Evolutionary conservation across 2,888 invertebrate genomes (phyloP).

Genomic region (Meteorus cinctellus): DNA sequence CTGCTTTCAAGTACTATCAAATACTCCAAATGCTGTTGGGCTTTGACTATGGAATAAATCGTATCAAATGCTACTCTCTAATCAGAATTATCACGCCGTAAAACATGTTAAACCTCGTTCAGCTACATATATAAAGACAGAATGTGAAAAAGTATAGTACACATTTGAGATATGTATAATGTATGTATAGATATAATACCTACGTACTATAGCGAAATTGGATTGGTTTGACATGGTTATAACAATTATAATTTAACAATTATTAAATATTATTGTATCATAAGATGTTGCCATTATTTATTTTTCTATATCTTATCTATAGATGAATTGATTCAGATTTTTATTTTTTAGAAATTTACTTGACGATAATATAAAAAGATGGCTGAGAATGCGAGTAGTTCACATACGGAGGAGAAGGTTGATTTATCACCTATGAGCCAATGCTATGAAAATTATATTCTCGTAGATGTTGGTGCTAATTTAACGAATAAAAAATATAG

Average conservation of each 20-base stretch:
- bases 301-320: background rate
- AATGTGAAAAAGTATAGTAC: background rate
- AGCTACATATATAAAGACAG: background rate
- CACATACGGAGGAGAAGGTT: constrained; percentile 58
- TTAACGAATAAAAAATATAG: constrained; percentile 94
- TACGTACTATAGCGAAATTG: background rate
- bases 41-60: too few species aligned
- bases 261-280: background rate
- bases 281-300: background rate
- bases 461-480: constrained; percentile 94
- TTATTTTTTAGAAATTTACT: background rate
- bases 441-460: constrained; percentile 92
- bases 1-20: background rate
- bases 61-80: too few species aligned
- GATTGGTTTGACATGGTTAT: background rate
- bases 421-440: constrained; percentile 78
- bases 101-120: background rate
- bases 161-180: background rate
- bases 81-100: background rate
- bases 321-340: background rate
- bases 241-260: background rate
- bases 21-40: background rate
- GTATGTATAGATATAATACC: background rate
- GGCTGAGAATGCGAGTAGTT: constrained; percentile 65
- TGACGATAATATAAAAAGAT: constrained; percentile 52